Conservation (phyloP, 1,140 invertebrate species). For the Gryllus bimaculatus region DNA sequence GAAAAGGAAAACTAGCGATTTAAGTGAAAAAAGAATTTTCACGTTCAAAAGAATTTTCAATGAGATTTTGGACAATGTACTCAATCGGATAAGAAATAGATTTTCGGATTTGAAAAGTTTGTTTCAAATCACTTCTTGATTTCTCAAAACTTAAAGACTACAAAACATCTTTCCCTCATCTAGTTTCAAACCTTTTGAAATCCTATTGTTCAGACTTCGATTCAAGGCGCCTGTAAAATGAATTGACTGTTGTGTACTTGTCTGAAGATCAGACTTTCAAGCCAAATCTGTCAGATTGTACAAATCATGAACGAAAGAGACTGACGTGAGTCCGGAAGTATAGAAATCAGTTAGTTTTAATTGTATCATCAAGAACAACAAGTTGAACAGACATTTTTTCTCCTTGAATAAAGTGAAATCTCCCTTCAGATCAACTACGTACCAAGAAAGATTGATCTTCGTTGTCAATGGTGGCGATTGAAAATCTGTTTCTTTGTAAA, state of each 20-base stretch:
- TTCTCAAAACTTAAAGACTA: background rate
- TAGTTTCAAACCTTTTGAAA: background rate
- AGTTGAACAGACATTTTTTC: background rate
- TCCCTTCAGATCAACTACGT: background rate
- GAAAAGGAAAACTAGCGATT: background rate
- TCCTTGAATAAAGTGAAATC: background rate
- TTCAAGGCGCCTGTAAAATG: background rate
- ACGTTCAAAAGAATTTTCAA: background rate
- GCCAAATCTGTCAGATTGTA: background rate
- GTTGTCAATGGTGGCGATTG: background rate
- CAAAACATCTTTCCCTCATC: background rate
- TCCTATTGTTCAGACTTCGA: background rate
- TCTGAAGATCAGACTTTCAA: background rate
- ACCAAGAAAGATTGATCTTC: background rate
- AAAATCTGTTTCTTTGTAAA: background rate
- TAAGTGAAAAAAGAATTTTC: background rate
- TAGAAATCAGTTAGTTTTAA: too few relatives aligned
- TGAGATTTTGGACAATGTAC: slow-evolving; percentile 6
- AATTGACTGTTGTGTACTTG: background rate
- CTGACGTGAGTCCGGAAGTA: too few relatives aligned
- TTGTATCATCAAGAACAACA: background rate
- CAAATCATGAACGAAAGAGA: background rate
- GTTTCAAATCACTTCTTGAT: background rate
- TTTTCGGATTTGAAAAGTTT: background rate
- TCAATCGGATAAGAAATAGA: background rate